phyloP scores from a whole-genome alignment of 2,888 invertebrate genomes.

The Exocentrus adspersus region DNA sequence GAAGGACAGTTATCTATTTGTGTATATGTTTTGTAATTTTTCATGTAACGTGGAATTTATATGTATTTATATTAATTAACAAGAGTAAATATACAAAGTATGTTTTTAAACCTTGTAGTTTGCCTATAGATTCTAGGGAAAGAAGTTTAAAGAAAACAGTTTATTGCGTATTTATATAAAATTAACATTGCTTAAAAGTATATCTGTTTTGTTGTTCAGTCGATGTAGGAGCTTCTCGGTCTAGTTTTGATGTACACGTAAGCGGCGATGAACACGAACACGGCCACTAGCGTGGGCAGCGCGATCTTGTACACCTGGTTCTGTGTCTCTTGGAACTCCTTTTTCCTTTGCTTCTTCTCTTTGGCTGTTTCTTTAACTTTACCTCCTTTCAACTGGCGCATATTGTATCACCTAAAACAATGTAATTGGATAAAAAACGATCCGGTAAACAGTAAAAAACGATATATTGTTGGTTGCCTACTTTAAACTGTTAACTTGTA shows the following conservation, averaged over 20 bases:
- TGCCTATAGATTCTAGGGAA: no score
- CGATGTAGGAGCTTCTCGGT: slow-evolving; percentile 63
- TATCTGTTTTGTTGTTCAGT: slow-evolving; percentile 38
- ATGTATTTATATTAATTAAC: slow-evolving; percentile 47
- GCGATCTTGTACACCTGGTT: slow-evolving; percentile 83
- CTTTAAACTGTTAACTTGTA: no score
- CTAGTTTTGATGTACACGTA: slow-evolving; percentile 85
- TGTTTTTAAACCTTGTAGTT: slow-evolving; percentile 37
- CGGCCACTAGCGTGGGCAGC: slow-evolving; percentile 75
- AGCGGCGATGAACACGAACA: slow-evolving; percentile 76
- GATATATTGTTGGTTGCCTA: no score
- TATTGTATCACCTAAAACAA: slow-evolving; percentile 58
- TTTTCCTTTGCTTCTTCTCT: slow-evolving; percentile 85
- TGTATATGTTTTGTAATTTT: slow-evolving; percentile 46
- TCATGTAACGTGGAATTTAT: slow-evolving; percentile 45
- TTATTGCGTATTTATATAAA: slow-evolving; percentile 42
- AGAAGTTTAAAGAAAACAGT: slow-evolving; percentile 37
- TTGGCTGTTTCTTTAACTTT: slow-evolving; percentile 84
- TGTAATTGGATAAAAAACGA: no score
- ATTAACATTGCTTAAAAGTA: slow-evolving; percentile 28
- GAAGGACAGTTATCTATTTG: slow-evolving; percentile 30
- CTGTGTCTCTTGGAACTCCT: slow-evolving; percentile 83
- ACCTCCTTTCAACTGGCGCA: slow-evolving; percentile 81
- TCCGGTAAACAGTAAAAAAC: no score
- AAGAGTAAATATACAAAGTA: slow-evolving; percentile 40